These are phyloP conservation scores for Champsocephalus gunnari DNA, from an alignment of 2,797 vertebrate genomes.

Conservation along the genomic window DNA sequence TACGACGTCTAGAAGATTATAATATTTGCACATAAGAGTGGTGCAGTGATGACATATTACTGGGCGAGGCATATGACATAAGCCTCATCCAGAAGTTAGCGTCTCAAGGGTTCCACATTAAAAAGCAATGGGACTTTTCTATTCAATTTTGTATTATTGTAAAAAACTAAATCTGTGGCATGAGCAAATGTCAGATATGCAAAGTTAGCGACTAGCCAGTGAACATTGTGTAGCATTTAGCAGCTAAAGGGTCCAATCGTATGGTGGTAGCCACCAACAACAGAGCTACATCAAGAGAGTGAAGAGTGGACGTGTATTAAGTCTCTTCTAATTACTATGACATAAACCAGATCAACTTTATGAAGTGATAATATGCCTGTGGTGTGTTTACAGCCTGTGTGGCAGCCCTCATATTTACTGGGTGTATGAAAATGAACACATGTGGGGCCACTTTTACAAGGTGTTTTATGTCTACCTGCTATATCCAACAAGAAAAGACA, in stretches of 20 bases:
- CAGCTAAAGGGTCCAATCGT: neutral
- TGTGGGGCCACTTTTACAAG: neutral
- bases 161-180: no score
- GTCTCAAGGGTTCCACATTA: no score
- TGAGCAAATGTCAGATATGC: no score
- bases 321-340: neutral
- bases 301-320: neutral
- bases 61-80: no score
- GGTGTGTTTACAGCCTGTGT: neutral
- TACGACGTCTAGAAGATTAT: no score
- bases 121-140: no score
- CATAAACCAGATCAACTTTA: neutral
- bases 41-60: no score
- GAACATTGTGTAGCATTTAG: neutral
- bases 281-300: neutral
- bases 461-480: neutral
- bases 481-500: neutral
- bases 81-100: no score
- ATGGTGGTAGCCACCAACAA: neutral
- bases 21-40: no score
- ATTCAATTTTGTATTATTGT: no score
- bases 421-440: neutral
- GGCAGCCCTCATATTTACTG: conserved; percentile 10
- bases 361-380: conserved; percentile 15
- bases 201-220: neutral